Evolutionary conservation across 2,888 invertebrate species (phyloP).

Genomic region (Liodrosophila aerea): DNA sequence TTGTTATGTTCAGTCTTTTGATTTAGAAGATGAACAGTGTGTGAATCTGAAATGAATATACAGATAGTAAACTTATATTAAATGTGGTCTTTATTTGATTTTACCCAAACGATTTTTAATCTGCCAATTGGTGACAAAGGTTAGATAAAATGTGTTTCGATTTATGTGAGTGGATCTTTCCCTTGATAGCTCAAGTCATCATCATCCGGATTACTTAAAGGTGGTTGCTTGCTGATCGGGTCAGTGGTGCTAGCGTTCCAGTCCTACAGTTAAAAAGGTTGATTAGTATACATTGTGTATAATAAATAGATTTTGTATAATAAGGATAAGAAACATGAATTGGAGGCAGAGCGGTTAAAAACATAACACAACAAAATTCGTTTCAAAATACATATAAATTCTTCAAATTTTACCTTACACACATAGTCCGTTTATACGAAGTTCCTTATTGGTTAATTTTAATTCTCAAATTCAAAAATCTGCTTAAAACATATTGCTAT

Average conservation of each 20-base stretch:
- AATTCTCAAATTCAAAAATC: slow-evolving; percentile 46
- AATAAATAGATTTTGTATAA: background rate
- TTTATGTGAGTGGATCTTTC: slow-evolving; percentile 1
- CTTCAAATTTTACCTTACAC: slow-evolving; percentile 54
- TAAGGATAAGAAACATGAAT: slow-evolving; percentile 39
- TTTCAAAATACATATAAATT: slow-evolving; percentile 45
- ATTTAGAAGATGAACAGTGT: slow-evolving; percentile 40
- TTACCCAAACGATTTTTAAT: background rate
- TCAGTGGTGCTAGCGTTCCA: slow-evolving; percentile 41
- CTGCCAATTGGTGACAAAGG: slow-evolving; percentile 3
- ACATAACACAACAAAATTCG: slow-evolving; percentile 35
- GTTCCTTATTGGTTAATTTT: slow-evolving; percentile 44
- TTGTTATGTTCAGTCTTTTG: slow-evolving; percentile 48
- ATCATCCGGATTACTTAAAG: slow-evolving; percentile 13
- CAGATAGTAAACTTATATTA: background rate
- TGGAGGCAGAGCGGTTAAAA: slow-evolving; percentile 34
- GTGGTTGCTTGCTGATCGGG: slow-evolving; percentile 1
- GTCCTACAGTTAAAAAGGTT: slow-evolving; percentile 50
- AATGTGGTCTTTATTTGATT: background rate
- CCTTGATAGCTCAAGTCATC: slow-evolving; percentile 6
- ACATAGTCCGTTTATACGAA: slow-evolving; percentile 54
- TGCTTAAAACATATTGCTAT: slow-evolving; percentile 18
- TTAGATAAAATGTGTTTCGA: slow-evolving; percentile 10
- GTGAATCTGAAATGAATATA: slow-evolving; percentile 45
- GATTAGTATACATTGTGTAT: slow-evolving; percentile 43